A percentile compares a stretch with the other conserved stretches of the same genome.
Evolutionary conservation across 2,797 vertebrate species (phyloP).

Genomic region (Dryobates pubescens): DNA sequence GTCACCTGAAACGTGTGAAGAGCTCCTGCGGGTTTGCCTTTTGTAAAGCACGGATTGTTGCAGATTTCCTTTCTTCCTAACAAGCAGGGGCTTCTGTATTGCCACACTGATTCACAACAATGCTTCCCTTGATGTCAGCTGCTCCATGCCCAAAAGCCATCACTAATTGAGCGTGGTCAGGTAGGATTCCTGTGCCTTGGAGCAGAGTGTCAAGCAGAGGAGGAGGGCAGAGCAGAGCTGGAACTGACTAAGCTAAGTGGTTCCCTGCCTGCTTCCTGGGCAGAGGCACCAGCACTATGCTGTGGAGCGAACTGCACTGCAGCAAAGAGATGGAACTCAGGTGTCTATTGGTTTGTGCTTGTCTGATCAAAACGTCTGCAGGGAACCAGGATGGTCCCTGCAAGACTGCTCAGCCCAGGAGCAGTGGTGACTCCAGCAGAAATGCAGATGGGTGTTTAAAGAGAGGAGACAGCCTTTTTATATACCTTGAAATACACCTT

Average conservation of each 20-base stretch:
- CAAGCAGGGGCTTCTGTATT: background rate
- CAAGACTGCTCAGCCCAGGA: background rate
- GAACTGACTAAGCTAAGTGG: background rate
- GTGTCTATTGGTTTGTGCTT: background rate
- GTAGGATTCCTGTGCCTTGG: background rate
- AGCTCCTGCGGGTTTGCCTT: background rate
- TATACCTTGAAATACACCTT: background rate
- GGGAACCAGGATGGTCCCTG: background rate
- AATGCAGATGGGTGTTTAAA: background rate
- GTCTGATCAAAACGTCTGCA: background rate
- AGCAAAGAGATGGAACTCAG: background rate
- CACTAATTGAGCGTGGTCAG: background rate
- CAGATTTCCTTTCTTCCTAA: background rate
- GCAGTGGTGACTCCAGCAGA: background rate
- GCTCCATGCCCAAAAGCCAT: background rate
- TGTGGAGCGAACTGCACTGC: background rate
- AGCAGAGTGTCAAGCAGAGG: background rate
- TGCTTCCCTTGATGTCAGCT: background rate
- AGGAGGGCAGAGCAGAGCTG: background rate
- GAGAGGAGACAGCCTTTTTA: background rate
- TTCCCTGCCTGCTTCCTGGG: background rate
- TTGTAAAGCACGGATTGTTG: background rate
- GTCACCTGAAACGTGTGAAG: background rate
- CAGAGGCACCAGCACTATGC: background rate
- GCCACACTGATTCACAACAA: background rate